Evolutionary conservation across 2,113 vertebrate genomes (phyloP).

Genomic region (Condylura cristata): DNA sequence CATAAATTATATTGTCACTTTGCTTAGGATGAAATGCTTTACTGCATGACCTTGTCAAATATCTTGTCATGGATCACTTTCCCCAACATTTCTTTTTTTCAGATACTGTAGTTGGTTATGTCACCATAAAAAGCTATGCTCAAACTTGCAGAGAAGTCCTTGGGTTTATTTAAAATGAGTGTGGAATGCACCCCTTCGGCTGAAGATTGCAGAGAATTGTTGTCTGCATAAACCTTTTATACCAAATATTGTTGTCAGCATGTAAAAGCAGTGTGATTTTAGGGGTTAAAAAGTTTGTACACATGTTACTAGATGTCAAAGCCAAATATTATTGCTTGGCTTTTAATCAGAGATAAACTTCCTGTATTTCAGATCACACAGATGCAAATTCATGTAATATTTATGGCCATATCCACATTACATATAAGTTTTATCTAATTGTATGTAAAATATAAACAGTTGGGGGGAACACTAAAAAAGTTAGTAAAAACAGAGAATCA

Average conservation of each 20-base stretch:
- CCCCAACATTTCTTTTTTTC: not conserved
- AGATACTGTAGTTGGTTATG: not conserved
- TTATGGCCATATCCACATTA: not conserved
- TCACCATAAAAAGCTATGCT: not conserved
- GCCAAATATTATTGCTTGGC: not conserved
- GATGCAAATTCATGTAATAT: conserved; percentile 27
- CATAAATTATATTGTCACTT: not conserved
- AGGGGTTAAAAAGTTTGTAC: not conserved
- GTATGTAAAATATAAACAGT: not conserved
- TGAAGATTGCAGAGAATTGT: not conserved
- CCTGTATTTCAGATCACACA: not conserved
- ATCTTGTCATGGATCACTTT: not conserved
- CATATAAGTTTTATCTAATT: not conserved
- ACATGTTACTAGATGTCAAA: conserved; percentile 28
- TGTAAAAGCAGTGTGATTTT: conserved; percentile 12
- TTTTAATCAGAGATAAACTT: conserved; percentile 26
- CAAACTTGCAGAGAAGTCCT: not conserved
- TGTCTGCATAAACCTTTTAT: conserved; percentile 17
- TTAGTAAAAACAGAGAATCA: not conserved
- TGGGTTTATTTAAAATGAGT: conserved; percentile 13
- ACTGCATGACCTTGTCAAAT: not conserved
- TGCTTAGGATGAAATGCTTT: not conserved
- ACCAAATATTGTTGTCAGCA: not conserved
- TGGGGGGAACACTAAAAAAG: not conserved
- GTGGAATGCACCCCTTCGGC: not conserved